A percentile compares a stretch with the other conserved stretches of the same genome.
These are phyloP conservation scores for Entomobrya proxima DNA, from an alignment of 2,888 invertebrate genomes.

Conservation along the genomic window DNA sequence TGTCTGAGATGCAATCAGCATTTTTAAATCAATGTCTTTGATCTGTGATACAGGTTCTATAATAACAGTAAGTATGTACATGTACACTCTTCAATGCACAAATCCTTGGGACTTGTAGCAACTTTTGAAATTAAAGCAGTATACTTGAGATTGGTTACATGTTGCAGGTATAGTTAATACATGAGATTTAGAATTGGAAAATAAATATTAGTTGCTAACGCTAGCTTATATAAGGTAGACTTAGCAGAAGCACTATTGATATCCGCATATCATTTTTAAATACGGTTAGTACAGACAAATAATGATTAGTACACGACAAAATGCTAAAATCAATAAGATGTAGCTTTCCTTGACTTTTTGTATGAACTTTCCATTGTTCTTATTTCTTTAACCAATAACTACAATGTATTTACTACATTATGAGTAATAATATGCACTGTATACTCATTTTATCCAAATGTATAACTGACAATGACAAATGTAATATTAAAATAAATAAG, in stretches of 20 bases:
- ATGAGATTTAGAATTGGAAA: too few species aligned
- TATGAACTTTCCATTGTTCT: not conserved
- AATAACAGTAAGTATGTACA: not conserved
- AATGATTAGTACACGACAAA: not conserved
- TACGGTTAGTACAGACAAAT: not conserved
- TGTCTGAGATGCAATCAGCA: slow-evolving; percentile 28
- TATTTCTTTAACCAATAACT: not conserved
- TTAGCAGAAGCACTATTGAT: too few species aligned
- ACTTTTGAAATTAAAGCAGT: too few species aligned
- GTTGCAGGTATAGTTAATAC: too few species aligned
- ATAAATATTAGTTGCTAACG: too few species aligned
- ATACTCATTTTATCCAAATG: too few species aligned
- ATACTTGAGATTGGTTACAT: too few species aligned
- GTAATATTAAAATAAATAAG: too few species aligned
- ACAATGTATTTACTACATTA: not conserved
- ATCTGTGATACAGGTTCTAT: slow-evolving; percentile 55
- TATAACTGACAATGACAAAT: too few species aligned
- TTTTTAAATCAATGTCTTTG: slow-evolving; percentile 31
- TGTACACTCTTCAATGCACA: not conserved
- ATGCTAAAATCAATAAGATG: not conserved
- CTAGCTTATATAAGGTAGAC: too few species aligned
- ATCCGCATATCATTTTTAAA: too few species aligned
- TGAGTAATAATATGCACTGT: not conserved
- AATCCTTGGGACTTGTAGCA: too few species aligned
- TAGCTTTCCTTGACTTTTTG: not conserved